These are phyloP conservation scores for Dipodomys merriami DNA, from an alignment of 2,113 vertebrate genomes.

Conservation along the genomic window DNA sequence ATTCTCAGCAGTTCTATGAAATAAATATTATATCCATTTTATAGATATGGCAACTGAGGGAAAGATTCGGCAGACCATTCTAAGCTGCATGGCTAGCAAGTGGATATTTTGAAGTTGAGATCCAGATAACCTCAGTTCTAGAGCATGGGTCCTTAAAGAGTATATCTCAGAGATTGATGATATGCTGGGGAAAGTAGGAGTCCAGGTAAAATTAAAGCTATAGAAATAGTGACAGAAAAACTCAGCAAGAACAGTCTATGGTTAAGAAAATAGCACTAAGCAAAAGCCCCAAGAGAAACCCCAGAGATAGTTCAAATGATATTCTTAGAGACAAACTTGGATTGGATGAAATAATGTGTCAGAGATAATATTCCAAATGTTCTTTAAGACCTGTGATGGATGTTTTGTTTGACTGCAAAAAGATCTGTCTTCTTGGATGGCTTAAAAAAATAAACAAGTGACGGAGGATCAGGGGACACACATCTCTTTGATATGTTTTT, in stretches of 20 bases:
- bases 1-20: not conserved
- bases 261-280: not conserved
- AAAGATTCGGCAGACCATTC: not conserved
- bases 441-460: not conserved
- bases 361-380: not conserved
- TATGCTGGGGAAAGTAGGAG: not conserved
- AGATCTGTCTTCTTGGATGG: not conserved
- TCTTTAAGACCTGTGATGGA: not conserved
- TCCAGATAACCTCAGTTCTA: not conserved
- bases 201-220: not conserved
- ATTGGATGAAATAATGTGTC: not conserved
- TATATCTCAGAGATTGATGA: not conserved
- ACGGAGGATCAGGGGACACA: accelerated
- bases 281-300: not conserved
- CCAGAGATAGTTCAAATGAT: not conserved
- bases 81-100: not conserved
- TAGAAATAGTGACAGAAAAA: not conserved
- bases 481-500: not conserved
- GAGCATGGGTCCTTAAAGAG: not conserved
- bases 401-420: not conserved
- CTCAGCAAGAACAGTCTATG: not conserved
- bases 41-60: not conserved
- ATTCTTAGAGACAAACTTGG: constrained; percentile 9
- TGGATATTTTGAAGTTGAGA: not conserved
- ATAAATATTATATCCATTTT: not conserved